These are phyloP conservation scores for Heteronetta atricapilla DNA, from an alignment of 2,113 vertebrate species.

Conservation along the genomic window DNA sequence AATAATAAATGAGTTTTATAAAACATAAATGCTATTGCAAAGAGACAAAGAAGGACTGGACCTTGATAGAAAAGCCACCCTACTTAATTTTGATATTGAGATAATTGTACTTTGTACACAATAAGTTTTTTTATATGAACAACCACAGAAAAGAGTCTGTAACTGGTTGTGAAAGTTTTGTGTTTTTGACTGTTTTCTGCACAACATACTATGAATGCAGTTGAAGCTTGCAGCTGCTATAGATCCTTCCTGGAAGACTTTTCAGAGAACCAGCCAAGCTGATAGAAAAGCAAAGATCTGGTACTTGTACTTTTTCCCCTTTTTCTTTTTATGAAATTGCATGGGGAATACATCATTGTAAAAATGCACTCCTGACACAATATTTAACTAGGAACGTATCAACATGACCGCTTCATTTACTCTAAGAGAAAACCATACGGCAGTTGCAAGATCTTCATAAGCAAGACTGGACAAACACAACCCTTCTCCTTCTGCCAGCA, in stretches of 20 bases:
- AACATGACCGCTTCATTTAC: background rate
- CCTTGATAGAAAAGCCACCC: background rate
- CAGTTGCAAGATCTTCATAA: accelerated
- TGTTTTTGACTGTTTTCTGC: background rate
- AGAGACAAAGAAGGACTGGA: background rate
- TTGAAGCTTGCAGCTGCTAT: background rate
- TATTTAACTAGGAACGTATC: background rate
- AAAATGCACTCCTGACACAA: background rate
- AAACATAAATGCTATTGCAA: background rate
- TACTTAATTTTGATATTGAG: background rate
- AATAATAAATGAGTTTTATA: background rate
- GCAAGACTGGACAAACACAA: background rate
- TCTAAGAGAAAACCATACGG: background rate
- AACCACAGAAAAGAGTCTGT: background rate
- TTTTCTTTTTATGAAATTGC: background rate
- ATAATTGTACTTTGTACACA: background rate
- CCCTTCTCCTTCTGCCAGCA: background rate
- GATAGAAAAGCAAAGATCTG: background rate
- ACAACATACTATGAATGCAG: background rate
- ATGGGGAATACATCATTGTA: background rate
- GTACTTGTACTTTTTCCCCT: background rate
- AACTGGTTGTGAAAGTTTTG: background rate
- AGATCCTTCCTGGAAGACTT: background rate
- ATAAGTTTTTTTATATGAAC: background rate
- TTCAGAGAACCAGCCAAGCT: background rate